phyloP scores from a whole-genome alignment of 2,797 vertebrate species.

The Ctenopoma kingsleyae region DNA sequence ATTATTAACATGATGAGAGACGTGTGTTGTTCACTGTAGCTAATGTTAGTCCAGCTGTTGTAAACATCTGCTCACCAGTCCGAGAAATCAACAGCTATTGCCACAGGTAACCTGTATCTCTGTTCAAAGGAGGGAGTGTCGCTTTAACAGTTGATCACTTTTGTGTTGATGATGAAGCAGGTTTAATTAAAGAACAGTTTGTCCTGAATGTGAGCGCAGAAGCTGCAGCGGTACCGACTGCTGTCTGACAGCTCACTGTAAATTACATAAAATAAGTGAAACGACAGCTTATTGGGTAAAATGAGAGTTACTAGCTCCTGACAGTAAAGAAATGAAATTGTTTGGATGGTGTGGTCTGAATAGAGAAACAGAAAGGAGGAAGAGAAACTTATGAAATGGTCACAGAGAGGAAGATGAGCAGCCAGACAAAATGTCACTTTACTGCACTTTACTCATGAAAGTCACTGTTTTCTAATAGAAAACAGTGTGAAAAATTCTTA shows the following conservation, averaged over 20 bases:
- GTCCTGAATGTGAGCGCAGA: no score
- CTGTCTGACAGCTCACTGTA: background rate
- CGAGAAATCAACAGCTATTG: no score
- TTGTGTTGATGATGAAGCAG: no score
- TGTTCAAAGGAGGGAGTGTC: no score
- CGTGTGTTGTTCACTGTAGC: no score
- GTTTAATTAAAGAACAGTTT: no score
- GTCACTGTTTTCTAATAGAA: constrained; percentile 6
- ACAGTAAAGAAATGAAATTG: background rate
- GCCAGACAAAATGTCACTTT: constrained; percentile 1
- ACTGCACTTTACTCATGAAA: background rate
- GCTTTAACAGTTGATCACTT: no score
- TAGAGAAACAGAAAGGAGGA: constrained; percentile 38
- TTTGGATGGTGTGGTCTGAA: background rate
- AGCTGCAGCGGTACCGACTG: no score
- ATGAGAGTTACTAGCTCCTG: background rate
- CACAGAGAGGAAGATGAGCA: constrained; percentile 1
- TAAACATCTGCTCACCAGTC: no score
- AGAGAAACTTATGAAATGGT: constrained; percentile 41
- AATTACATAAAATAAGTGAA: background rate
- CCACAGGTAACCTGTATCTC: no score
- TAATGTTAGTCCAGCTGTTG: no score
- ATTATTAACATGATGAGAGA: no score
- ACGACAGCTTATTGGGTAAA: background rate
- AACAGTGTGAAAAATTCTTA: background rate